phyloP scores from a whole-genome alignment of 2,797 vertebrate genomes.

The Platalea minor region DNA sequence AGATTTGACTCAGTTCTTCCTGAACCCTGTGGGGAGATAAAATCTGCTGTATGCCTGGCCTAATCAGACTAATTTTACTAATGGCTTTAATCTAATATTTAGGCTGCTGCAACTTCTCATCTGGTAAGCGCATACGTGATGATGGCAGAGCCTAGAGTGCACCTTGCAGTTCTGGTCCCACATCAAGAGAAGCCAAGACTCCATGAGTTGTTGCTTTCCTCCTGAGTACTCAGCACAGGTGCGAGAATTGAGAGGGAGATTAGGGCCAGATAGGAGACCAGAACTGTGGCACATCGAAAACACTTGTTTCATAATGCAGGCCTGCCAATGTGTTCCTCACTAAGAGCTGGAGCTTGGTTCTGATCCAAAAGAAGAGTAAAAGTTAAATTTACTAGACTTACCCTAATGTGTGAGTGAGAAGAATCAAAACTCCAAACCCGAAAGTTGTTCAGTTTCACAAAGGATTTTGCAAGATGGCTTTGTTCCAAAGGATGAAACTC shows the following conservation, averaged over 20 bases:
- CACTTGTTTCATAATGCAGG: background rate
- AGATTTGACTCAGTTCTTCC: background rate
- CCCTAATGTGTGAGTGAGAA: background rate
- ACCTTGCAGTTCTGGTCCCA: background rate
- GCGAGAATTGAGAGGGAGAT: background rate
- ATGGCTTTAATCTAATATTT: background rate
- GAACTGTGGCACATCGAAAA: background rate
- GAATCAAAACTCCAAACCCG: background rate
- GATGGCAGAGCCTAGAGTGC: background rate
- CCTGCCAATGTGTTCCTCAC: background rate
- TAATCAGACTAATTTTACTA: background rate
- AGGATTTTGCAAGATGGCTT: background rate
- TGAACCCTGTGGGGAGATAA: background rate
- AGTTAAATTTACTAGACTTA: background rate
- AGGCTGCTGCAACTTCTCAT: background rate
- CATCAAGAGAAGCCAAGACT: background rate
- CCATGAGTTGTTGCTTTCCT: background rate
- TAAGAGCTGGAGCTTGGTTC: background rate
- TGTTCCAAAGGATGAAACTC: background rate
- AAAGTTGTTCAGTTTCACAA: background rate
- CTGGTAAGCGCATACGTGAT: accelerated
- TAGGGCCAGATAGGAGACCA: background rate
- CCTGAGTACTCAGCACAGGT: background rate
- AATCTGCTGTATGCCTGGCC: background rate
- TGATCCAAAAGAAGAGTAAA: background rate